Percentiles rank a stretch among this genome's conserved stretches.
phyloP scores from a whole-genome alignment of 2,797 vertebrate genomes.

The Phoebastria nigripes region DNA sequence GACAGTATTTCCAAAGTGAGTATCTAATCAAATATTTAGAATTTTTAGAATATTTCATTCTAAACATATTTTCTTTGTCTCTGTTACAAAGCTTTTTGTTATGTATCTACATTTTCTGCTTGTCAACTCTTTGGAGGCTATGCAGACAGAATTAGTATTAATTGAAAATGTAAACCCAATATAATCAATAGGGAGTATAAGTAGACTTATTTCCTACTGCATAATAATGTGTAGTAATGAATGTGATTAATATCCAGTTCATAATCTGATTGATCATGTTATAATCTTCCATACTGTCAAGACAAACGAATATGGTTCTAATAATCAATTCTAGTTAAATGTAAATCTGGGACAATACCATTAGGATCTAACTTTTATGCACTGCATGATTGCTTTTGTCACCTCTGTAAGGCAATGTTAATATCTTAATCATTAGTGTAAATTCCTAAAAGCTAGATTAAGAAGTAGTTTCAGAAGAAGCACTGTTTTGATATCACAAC shows the following conservation, averaged over 20 bases:
- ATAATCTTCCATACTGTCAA: neutral
- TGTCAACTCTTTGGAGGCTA: neutral
- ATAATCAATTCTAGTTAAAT: neutral
- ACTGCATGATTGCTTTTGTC: neutral
- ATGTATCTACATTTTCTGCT: neutral
- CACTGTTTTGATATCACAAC: neutral
- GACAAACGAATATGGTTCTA: neutral
- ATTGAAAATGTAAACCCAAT: neutral
- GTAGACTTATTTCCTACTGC: neutral
- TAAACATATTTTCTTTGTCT: neutral
- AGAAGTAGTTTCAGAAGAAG: neutral
- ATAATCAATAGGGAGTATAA: neutral
- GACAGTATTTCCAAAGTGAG: conserved; percentile 98
- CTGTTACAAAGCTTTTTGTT: neutral
- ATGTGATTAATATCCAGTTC: neutral
- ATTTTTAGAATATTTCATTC: neutral
- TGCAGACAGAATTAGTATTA: neutral
- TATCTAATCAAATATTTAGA: neutral
- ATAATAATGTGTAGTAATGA: neutral
- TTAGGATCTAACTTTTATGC: neutral
- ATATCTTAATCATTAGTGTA: neutral
- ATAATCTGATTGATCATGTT: neutral
- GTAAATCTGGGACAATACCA: neutral
- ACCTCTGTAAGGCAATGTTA: neutral
- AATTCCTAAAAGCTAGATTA: neutral